Evolutionary conservation across 2,888 invertebrate genomes (phyloP), one percentile per base, ranked within the genome.

Genomic region (Heliconius aoede): DNA sequence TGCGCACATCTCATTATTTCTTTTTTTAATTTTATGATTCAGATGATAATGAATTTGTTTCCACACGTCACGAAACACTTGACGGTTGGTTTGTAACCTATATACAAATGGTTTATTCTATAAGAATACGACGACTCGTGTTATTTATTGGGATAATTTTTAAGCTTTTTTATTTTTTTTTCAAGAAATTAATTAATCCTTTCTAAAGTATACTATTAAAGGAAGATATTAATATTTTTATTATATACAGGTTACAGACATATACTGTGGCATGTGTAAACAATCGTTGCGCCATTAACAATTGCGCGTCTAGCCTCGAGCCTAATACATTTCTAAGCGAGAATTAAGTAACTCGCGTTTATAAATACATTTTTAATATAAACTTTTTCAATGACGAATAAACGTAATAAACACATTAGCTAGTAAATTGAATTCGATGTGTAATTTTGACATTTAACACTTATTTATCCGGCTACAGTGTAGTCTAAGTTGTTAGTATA

Each of bases 301-400:
- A 74, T 69, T 74, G 32, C 74, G 46, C 51, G 62, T 61, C 30
- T 74, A 67, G 64, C 69, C 60, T 74, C 69, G 40, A 40, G 69
- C 60, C 30, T 55, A 69, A 46, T 69, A 36, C 60, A 58, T 74
- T 67, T 73, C 69, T 69, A 55, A 51, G 69, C 55, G 55, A 24
- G 65, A 55, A 69, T 51, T 51, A 55, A 69, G 30, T 69, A 30
- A 69, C 30, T 46, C 30, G 30, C 32, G n/a, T 69, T 55, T 69
- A 24, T 62, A 21, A 46, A 30, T 40, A 58, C 11, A 18, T 28
- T 28, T 40, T 46, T 46, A 32, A 64, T 64, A 32, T n/a, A 24
- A 65, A 65, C 36, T 65, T 65, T 40, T 65, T 65, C 65, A 65
- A 65, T 36, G 24, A 36, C 13, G 24, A 36, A 40, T 65, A 64